Percentiles rank a stretch among this genome's conserved stretches.
Conservation (phyloP, 2,797 vertebrate species). For the Anniella stebbinsi region DNA sequence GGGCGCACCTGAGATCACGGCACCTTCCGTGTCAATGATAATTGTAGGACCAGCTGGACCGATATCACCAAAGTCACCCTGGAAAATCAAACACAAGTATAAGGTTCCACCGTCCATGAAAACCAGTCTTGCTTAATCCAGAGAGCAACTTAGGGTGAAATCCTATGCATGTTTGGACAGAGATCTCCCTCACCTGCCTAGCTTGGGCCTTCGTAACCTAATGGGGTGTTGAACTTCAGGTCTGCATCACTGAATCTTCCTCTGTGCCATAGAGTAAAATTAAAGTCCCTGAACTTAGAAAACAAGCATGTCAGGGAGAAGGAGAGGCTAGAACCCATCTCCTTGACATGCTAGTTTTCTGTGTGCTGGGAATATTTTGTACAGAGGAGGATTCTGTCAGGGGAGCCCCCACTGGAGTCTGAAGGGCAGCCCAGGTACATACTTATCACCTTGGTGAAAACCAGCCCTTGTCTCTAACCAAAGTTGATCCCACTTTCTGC, state of each 20-base stretch:
- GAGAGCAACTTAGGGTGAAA: too few relatives aligned
- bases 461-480: neutral
- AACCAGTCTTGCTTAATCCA: neutral
- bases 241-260: neutral
- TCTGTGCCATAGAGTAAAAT: neutral
- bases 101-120: neutral
- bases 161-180: too few relatives aligned
- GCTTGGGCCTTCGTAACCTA: too few relatives aligned
- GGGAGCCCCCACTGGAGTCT: neutral
- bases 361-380: too few relatives aligned
- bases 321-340: neutral
- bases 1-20: conserved; percentile 77
- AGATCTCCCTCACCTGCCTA: too few relatives aligned
- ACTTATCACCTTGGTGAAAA: neutral
- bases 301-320: neutral
- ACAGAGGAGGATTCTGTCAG: neutral
- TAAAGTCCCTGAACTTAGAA: neutral
- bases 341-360: neutral
- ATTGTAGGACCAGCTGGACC: conserved; percentile 85
- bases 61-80: conserved; percentile 88
- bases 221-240: too few relatives aligned
- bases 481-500: neutral
- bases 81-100: conserved; percentile 59
- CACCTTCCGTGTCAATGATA: conserved; percentile 60
- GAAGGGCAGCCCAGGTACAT: neutral